Evolutionary conservation across 30 jellyfish, hydroid and myxozoan genomes (phyloP), one percentile per base, ranked within the genome.

Genomic region (Catostylus mosaicus): DNA sequence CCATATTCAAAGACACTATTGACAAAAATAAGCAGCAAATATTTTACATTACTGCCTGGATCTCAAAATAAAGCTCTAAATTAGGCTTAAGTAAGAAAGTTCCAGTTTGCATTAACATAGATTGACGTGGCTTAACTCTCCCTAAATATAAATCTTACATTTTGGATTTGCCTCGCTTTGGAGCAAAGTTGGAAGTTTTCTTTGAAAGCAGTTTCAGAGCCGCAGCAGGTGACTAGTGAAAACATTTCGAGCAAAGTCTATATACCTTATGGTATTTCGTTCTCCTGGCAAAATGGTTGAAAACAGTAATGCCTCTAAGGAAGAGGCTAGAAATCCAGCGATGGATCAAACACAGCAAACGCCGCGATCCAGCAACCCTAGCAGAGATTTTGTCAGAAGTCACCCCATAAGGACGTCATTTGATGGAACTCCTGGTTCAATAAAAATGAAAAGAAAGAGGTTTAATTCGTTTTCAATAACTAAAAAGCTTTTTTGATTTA

Each of bases 381-480:
- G 68, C 19, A n/a, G n/a, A n/a, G n/a, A n/a, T n/a, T 20, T 32
- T 19, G 37, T 71, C 19, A 38, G 31, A 14, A 71, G 83, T 36
- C 83, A 46, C 16, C 12, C 83, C 12, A 20, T 33, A 45, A 27
- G 68, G 54, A 23, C n/a, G 7, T 36, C 68, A 19, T 38, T 43
- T 16, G 83, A 71, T 71, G 83, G 83, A 46, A 71, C 83, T 45
- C 83, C 83, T 12, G 68, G 31, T 71, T 38, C 83, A 38, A 71
- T 29, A 8, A 71, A 71, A 45, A 27, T 71, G 43, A 71, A 71
- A 43, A n/a, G 83, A 38, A 71, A 71, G 46, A 46, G 83, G 83
- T 71, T n/a, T n/a, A n/a, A n/a, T n/a, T n/a, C n/a, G n/a, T n/a
- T n/a, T n/a, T n/a, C n/a, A n/a, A n/a, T n/a, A n/a, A n/a, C n/a